phyloP scores from a whole-genome alignment of 2,888 invertebrate species.

The Melieria picta region DNA sequence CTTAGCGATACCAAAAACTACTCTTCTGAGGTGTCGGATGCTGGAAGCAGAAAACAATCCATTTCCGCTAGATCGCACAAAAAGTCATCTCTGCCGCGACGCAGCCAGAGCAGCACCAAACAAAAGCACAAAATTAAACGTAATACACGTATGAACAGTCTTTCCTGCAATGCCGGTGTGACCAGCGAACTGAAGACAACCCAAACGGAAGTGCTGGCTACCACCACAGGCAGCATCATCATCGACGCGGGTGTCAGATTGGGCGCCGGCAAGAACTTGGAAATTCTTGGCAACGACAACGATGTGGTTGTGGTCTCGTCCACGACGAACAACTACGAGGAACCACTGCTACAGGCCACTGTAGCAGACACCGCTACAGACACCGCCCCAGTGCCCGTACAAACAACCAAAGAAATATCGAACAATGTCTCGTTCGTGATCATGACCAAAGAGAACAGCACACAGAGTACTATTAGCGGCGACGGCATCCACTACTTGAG shows the following conservation, averaged over 20 bases:
- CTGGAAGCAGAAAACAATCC: background rate
- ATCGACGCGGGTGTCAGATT: too few species aligned
- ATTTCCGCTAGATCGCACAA: background rate
- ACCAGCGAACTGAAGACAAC: background rate
- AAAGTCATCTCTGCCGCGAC: background rate
- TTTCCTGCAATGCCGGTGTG: background rate
- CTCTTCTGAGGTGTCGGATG: background rate
- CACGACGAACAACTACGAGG: conserved; percentile 46
- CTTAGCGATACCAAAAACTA: background rate
- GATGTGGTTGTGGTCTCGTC: conserved; percentile 45
- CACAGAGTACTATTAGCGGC: conserved; percentile 28
- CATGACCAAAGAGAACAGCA: conserved; percentile 43
- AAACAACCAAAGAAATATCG: conserved; percentile 1
- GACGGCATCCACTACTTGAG: conserved; percentile 48
- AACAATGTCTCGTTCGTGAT: conserved; percentile 22
- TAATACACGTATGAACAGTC: background rate
- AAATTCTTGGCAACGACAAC: conserved; percentile 25
- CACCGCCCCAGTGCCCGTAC: background rate
- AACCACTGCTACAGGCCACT: background rate
- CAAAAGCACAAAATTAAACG: too few species aligned
- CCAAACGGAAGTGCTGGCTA: background rate
- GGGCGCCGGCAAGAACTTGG: too few species aligned
- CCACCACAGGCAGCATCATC: background rate
- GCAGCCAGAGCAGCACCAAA: background rate
- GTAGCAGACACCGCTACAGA: background rate